Conservation (phyloP, 1,140 invertebrate species). For the Achatina immaculata region DNA sequence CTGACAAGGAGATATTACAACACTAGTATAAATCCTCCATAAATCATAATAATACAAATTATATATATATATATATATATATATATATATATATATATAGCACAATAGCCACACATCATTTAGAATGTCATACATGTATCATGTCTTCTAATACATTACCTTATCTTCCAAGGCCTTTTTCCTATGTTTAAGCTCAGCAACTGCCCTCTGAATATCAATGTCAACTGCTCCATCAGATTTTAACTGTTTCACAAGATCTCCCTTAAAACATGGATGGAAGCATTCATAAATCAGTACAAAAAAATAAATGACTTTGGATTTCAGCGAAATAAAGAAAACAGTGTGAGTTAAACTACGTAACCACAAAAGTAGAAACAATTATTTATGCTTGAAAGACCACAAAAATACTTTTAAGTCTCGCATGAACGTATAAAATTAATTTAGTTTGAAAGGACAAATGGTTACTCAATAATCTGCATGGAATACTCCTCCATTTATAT, state of each 20-base stretch:
- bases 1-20: too few relatives aligned
- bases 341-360: not conserved
- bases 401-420: not conserved
- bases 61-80: too few relatives aligned
- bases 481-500: too few relatives aligned
- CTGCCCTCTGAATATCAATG: slow-evolving; percentile 92
- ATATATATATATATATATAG: too few relatives aligned
- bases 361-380: too few relatives aligned
- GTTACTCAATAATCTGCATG: too few relatives aligned
- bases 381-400: not conserved
- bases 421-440: too few relatives aligned
- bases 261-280: slow-evolving; percentile 76
- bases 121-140: too few relatives aligned
- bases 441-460: too few relatives aligned
- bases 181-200: slow-evolving; percentile 89
- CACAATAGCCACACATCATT: too few relatives aligned
- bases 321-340: not conserved
- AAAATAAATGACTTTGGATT: not conserved
- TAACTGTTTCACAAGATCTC: slow-evolving; percentile 88
- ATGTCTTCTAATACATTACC: slow-evolving; percentile 59
- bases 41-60: too few relatives aligned
- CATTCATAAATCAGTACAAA: not conserved
- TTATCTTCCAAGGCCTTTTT: slow-evolving; percentile 96
- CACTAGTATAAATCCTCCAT: too few relatives aligned
- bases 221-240: slow-evolving; percentile 89